Evolutionary conservation across 2,113 vertebrate species (phyloP).

Genomic region (Falco punctatus): DNA sequence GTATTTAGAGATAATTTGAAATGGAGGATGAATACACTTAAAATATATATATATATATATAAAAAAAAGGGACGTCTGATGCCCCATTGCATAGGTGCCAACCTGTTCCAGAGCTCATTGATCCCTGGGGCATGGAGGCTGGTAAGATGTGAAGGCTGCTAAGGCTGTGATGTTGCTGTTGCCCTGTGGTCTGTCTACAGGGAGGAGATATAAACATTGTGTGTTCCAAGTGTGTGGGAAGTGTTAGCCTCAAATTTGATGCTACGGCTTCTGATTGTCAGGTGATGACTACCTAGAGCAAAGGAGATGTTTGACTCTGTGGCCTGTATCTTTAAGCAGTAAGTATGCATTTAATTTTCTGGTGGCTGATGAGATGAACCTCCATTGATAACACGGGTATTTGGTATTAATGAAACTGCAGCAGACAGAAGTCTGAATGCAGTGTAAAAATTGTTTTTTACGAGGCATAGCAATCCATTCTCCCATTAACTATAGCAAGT

Average conservation of each 20-base stretch:
- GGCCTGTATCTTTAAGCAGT: neutral
- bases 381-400: neutral
- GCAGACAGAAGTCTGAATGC: neutral
- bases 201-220: neutral
- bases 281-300: neutral
- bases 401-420: neutral
- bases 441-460: neutral
- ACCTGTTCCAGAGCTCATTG: neutral
- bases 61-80: neutral
- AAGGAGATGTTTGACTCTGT: neutral
- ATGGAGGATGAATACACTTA: neutral
- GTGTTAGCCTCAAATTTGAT: neutral
- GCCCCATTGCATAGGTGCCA: neutral
- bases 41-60: no score
- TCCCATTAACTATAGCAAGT: neutral
- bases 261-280: neutral
- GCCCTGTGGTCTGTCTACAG: neutral
- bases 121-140: neutral
- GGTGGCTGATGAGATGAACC: neutral
- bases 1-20: neutral
- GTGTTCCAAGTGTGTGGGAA: neutral
- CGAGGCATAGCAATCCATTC: neutral
- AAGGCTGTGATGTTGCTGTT: neutral
- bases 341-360: neutral
- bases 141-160: neutral